Base-by-base conservation (phyloP, 2,888 invertebrate genomes). In the Tachystola acroxantha region DNA sequence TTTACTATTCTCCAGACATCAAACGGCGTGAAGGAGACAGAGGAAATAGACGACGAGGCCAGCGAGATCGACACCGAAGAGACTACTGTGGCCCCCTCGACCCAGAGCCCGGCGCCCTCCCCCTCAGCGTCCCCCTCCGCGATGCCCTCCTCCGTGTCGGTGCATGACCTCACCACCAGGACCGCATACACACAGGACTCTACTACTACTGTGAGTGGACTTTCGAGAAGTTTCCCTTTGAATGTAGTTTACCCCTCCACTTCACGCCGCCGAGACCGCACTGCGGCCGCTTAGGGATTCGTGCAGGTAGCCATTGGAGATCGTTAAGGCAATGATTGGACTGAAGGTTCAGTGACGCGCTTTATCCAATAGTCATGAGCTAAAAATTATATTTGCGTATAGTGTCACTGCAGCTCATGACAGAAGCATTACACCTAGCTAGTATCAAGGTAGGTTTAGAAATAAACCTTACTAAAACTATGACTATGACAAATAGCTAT, bases 211-310 rank as follows among this genome's bases (percentile, higher is more conserved):
- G 84, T 84, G 24, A 77, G 75, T 69, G 14, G 10, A 24, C 11
- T 14, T 10, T 20, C 20, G n/a, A n/a, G n/a, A n/a, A n/a, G n/a
- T n/a, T n/a, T n/a, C n/a, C n/a, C n/a, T n/a, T n/a, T n/a, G n/a
- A n/a, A n/a, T n/a, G n/a, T n/a, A n/a, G n/a, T n/a, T n/a, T n/a
- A n/a, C n/a, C n/a, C n/a, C n/a, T n/a, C n/a, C n/a, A n/a, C n/a
- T n/a, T n/a, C 96, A 51, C 94, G 95, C 53, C 93, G 94, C 88
- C 92, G 96, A 58, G 93, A 94, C 57, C 92, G 95, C 66, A 94
- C 94, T 58, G 96, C 96, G 44, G 94, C 96, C 59, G 94, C 95
- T 59, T 93, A 96, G 89, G 97, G 97, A 51, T 97, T 97, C 80
- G 95, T 98, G 48, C 97, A 97, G 89, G 98, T 99, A 48, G n/a